phyloP scores from a whole-genome alignment of 2,797 vertebrate genomes.

The Syngnathus acus region DNA sequence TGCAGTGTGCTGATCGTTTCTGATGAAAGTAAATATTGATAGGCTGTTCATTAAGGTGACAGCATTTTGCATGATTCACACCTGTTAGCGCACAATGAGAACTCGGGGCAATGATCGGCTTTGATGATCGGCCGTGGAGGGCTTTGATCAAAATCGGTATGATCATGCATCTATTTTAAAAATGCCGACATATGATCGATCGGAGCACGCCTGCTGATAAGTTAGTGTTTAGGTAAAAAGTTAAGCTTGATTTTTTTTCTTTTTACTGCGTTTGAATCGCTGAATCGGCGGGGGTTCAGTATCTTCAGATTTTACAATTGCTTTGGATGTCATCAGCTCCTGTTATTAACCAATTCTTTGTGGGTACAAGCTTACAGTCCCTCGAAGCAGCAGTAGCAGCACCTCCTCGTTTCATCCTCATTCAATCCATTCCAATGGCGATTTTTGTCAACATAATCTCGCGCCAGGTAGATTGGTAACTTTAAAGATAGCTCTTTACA shows the following conservation, averaged over 20 bases:
- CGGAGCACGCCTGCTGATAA: not conserved
- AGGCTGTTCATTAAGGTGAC: too few species aligned
- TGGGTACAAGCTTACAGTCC: not conserved
- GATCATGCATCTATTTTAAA: too few species aligned
- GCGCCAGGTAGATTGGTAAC: slow-evolving; percentile 15
- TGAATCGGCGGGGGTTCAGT: not conserved
- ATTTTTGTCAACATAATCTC: not conserved
- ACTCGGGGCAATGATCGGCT: too few species aligned
- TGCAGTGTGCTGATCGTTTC: too few species aligned
- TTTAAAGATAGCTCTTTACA: slow-evolving; percentile 54
- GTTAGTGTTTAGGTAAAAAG: not conserved
- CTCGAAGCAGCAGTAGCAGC: not conserved
- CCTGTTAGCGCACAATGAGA: too few species aligned
- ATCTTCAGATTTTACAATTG: not conserved
- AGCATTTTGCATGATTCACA: too few species aligned
- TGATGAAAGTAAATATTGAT: too few species aligned
- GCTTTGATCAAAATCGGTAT: too few species aligned
- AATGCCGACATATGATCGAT: too few species aligned
- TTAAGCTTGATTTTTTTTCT: not conserved
- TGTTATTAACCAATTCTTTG: not conserved
- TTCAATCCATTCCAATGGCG: not conserved
- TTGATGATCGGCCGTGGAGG: too few species aligned
- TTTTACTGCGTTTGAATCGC: not conserved
- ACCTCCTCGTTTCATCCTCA: not conserved
- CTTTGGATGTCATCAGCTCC: not conserved